Percentiles rank a stretch among this genome's conserved stretches.
Conservation (phyloP, 1,140 invertebrate species). For the Aphelinus atriplicis region DNA sequence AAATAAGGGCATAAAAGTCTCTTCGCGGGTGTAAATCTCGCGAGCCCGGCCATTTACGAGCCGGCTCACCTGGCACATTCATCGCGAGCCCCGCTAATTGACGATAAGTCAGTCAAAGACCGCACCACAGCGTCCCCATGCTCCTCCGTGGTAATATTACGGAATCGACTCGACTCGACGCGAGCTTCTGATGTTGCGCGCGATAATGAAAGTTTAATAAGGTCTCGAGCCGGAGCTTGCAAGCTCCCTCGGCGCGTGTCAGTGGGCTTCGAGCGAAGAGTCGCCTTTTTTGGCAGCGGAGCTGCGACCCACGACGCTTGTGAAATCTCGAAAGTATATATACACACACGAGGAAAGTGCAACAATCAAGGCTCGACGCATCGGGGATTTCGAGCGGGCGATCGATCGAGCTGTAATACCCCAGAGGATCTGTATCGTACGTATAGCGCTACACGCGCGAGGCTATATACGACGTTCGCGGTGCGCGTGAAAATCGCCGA, state of each 20-base stretch:
- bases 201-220: constrained; percentile 27
- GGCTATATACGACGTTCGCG: neutral
- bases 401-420: no score
- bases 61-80: neutral
- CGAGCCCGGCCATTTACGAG: neutral
- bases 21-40: neutral
- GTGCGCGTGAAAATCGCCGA: neutral
- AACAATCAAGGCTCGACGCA: no score
- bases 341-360: no score
- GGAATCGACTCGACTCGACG: constrained; percentile 3
- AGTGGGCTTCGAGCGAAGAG: no score
- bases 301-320: no score
- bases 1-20: neutral
- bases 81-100: neutral
- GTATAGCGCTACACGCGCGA: no score
- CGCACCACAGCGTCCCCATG: no score
- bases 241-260: no score
- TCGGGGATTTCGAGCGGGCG: no score
- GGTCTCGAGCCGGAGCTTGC: neutral
- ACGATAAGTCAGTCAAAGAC: neutral
- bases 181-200: neutral
- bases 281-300: no score
- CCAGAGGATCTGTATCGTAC: no score
- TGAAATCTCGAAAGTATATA: no score
- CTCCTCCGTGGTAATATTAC: neutral